phyloP scores from a whole-genome alignment of 37 sponge, comb jelly and placozoan species.

The Petrosia ficiformis region DNA sequence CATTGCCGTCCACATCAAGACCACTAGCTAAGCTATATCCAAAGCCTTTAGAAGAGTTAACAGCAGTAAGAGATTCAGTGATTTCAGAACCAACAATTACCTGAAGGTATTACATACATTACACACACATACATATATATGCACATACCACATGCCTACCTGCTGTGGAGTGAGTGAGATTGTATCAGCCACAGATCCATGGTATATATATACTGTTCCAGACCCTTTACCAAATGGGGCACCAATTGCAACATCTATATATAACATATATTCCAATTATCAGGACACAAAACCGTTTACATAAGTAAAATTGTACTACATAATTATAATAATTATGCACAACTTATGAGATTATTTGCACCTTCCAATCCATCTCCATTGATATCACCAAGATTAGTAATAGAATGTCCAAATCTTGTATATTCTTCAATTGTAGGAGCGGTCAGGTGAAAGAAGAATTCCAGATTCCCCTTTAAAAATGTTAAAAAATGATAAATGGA shows the following conservation, averaged over 20 bases:
- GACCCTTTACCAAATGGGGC: conserved; percentile 60
- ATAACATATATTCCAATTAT: no score
- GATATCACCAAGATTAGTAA: conserved; percentile 79
- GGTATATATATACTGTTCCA: conserved; percentile 76
- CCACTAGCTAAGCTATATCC: conserved; percentile 51
- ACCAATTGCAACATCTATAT: conserved; percentile 80
- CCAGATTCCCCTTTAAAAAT: conserved; percentile 25
- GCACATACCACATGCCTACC: conserved; percentile 1
- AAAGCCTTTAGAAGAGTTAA: conserved; percentile 26
- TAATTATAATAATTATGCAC: no score
- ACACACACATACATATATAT: no score
- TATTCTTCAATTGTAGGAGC: conserved; percentile 7
- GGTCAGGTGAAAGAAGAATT: background rate
- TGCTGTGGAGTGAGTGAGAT: conserved; percentile 12
- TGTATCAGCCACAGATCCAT: conserved; percentile 12
- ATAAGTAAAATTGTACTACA: no score
- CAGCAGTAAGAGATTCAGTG: background rate
- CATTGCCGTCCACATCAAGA: conserved; percentile 70
- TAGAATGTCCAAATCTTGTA: conserved; percentile 76
- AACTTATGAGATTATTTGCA: no score
- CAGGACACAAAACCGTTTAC: no score
- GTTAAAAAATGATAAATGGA: background rate
- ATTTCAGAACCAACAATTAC: conserved; percentile 38
- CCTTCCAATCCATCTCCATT: conserved; percentile 69
- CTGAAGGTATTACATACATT: conserved; percentile 13